phyloP scores from a whole-genome alignment of 1,140 invertebrate species.

The Diachasma alloeum region DNA sequence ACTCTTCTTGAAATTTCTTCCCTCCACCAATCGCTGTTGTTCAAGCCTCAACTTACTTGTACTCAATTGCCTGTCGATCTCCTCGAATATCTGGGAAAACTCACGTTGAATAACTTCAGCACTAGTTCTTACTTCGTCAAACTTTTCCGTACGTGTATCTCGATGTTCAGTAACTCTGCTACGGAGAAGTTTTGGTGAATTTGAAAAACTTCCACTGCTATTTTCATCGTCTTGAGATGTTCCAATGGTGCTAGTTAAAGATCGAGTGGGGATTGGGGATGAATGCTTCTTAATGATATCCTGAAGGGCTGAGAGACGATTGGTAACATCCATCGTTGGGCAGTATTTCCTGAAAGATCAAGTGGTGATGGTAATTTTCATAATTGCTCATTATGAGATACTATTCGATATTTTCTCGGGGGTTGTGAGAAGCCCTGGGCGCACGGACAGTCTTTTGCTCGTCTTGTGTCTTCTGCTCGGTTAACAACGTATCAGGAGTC shows the following conservation, averaged over 20 bases:
- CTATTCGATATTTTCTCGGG: no score
- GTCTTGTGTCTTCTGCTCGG: no score
- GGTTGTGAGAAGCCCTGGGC: no score
- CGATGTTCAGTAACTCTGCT: neutral
- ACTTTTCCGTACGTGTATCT: conserved; percentile 4
- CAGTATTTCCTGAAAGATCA: neutral
- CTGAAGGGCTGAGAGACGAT: conserved; percentile 17
- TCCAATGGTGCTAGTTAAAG: neutral
- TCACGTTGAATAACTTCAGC: conserved; percentile 42
- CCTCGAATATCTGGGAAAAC: conserved; percentile 55
- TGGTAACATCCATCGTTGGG: conserved; percentile 10
- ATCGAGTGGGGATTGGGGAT: neutral
- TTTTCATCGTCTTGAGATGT: neutral
- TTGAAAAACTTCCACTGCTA: neutral
- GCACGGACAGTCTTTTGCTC: no score
- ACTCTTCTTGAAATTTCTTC: conserved; percentile 1
- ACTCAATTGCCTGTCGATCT: conserved; percentile 53
- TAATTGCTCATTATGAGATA: no score
- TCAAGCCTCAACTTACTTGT: conserved; percentile 21
- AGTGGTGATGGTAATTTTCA: neutral
- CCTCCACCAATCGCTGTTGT: conserved; percentile 25
- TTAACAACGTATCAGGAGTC: no score
- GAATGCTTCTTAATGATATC: neutral
- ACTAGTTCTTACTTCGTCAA: neutral
- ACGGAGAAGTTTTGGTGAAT: conserved; percentile 7